Evolutionary conservation across 1,140 invertebrate genomes (phyloP).

Genomic region (Mactra quadrangularis): DNA sequence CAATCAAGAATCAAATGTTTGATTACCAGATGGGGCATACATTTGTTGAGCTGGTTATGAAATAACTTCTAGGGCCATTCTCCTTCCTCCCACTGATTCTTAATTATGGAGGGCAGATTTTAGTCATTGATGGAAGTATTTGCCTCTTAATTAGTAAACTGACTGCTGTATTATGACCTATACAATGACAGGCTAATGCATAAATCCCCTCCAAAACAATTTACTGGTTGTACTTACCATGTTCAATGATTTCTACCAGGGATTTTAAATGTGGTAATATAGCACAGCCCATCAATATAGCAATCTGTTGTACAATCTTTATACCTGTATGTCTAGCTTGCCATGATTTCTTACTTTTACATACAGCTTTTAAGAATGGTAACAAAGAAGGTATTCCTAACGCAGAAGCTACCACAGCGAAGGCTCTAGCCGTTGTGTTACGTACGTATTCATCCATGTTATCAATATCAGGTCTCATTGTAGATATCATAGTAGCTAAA

Average conservation of each 20-base stretch:
- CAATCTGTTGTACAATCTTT: constrained; percentile 99
- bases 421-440: constrained; percentile 99
- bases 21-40: too few relatives aligned
- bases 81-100: too few relatives aligned
- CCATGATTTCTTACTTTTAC: constrained; percentile 99
- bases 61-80: too few relatives aligned
- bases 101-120: too few relatives aligned
- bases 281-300: constrained; percentile 99
- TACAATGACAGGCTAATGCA: too few relatives aligned
- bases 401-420: constrained; percentile 99
- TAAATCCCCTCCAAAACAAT: too few relatives aligned
- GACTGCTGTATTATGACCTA: too few relatives aligned
- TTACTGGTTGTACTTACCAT: too few relatives aligned
- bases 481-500: constrained; percentile 99
- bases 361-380: constrained; percentile 99
- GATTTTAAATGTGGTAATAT: constrained; percentile 99
- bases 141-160: too few relatives aligned
- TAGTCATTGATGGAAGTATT: too few relatives aligned
- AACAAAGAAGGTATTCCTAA: constrained; percentile 98
- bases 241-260: constrained; percentile 99
- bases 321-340: constrained; percentile 99
- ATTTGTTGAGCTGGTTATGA: too few relatives aligned
- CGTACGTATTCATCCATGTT: constrained; percentile 99
- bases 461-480: constrained; percentile 99
- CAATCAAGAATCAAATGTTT: too few relatives aligned